phyloP scores from a whole-genome alignment of 2,797 vertebrate genomes.

The Craterocephalus amniculus region DNA sequence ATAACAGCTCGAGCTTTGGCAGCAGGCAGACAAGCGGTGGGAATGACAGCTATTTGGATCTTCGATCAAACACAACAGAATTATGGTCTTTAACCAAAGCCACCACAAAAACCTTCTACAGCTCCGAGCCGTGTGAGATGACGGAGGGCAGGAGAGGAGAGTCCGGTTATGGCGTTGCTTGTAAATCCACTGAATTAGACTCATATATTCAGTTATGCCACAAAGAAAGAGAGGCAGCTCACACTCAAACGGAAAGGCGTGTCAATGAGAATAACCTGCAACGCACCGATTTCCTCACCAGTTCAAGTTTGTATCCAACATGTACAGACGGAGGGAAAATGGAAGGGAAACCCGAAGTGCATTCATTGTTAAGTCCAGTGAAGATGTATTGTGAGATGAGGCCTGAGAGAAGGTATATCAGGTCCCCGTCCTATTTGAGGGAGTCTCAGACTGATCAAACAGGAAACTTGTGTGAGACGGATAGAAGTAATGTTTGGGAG shows the following conservation, averaged over 20 bases:
- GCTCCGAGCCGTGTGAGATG: constrained; percentile 53
- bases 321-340: constrained; percentile 37
- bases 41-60: constrained; percentile 76
- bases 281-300: constrained; percentile 47
- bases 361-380: constrained; percentile 51
- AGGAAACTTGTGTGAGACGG: constrained; percentile 55
- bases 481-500: constrained; percentile 61
- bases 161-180: constrained; percentile 33
- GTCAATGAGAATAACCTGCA: constrained; percentile 52
- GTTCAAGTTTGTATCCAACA: constrained; percentile 40
- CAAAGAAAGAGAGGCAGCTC: constrained; percentile 65
- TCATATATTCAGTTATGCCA: constrained; percentile 76
- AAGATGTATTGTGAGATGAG: constrained; percentile 75
- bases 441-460: constrained; percentile 51
- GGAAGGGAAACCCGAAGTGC: constrained; percentile 46
- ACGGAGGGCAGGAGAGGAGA: constrained; percentile 56
- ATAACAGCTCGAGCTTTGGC: constrained; percentile 85
- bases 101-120: constrained; percentile 76
- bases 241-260: constrained; percentile 52
- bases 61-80: constrained; percentile 68
- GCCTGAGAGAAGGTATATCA: constrained; percentile 57
- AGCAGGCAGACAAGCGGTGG: constrained; percentile 65
- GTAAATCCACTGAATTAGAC: constrained; percentile 54
- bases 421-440: constrained; percentile 59
- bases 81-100: constrained; percentile 73